Conservation (phyloP, 2,113 vertebrate species). For the Procavia capensis region DNA sequence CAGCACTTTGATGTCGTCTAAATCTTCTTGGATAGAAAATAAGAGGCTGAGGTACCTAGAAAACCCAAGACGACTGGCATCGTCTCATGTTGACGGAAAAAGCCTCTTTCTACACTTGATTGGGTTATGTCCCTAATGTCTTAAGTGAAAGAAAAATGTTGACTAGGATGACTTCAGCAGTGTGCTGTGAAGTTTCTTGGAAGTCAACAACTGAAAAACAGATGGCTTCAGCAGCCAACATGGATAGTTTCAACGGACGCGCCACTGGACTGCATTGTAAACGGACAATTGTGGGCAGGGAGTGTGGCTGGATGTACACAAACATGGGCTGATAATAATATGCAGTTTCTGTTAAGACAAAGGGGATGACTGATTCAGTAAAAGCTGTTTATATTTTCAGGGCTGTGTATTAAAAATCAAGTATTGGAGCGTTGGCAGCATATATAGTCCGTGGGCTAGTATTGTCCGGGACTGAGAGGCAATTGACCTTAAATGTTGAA, state of each 20-base stretch:
- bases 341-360: constrained; percentile 62
- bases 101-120: neutral
- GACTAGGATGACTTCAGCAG: neutral
- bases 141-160: constrained; percentile 44
- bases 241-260: constrained; percentile 11
- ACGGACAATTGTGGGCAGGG: constrained; percentile 30
- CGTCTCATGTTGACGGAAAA: constrained; percentile 44
- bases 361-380: constrained; percentile 55
- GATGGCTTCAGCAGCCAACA: constrained; percentile 39
- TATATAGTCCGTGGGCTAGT: constrained; percentile 76
- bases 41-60: neutral
- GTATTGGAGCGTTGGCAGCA: constrained; percentile 70
- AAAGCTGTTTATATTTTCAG: constrained; percentile 75
- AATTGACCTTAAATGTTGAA: constrained; percentile 44
- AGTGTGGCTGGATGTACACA: constrained; percentile 45
- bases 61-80: constrained; percentile 44
- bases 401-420: constrained; percentile 80
- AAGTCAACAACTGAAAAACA: constrained; percentile 42
- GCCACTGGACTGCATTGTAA: constrained; percentile 25
- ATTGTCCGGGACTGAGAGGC: constrained; percentile 67
- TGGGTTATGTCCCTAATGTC: constrained; percentile 11
- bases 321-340: constrained; percentile 61
- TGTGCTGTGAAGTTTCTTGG: constrained; percentile 8
- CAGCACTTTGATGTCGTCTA: neutral
- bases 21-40: constrained; percentile 39